Conservation (phyloP, 2,797 vertebrate species). For the Sebastes trivittatus region DNA sequence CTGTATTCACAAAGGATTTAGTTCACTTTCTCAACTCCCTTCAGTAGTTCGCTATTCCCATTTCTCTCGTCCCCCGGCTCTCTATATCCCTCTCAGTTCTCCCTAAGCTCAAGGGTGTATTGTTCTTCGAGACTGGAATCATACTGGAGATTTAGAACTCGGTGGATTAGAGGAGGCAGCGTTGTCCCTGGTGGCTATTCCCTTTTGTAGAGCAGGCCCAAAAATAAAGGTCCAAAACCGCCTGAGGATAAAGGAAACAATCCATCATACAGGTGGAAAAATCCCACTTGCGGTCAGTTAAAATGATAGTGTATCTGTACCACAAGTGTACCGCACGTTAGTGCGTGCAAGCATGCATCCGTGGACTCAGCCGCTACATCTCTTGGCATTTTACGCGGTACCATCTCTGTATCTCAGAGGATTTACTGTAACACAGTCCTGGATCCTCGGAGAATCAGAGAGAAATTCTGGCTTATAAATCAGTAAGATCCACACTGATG, state of each 20-base stretch:
- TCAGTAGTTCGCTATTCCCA: slow-evolving; percentile 57
- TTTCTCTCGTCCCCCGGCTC: slow-evolving; percentile 29
- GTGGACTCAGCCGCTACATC: background rate
- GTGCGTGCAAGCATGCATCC: background rate
- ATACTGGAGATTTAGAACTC: slow-evolving; percentile 78
- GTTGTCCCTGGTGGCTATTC: slow-evolving; percentile 72
- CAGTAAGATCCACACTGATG: background rate
- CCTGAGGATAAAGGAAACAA: slow-evolving; percentile 73
- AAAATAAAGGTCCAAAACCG: slow-evolving; percentile 78
- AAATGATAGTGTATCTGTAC: slow-evolving; percentile 28
- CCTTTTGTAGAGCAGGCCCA: slow-evolving; percentile 73
- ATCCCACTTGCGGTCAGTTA: slow-evolving; percentile 58
- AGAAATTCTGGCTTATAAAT: slow-evolving; percentile 32
- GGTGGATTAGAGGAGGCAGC: slow-evolving; percentile 72
- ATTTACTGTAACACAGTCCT: slow-evolving; percentile 14
- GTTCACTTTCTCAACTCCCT: slow-evolving; percentile 59
- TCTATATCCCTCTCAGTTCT: slow-evolving; percentile 43
- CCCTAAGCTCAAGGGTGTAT: slow-evolving; percentile 63
- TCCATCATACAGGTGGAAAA: slow-evolving; percentile 74
- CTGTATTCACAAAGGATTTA: slow-evolving; percentile 68
- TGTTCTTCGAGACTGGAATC: slow-evolving; percentile 74
- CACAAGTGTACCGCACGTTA: background rate
- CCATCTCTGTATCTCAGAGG: slow-evolving; percentile 31
- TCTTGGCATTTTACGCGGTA: slow-evolving; percentile 16
- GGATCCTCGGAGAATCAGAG: slow-evolving; percentile 28